phyloP scores from a whole-genome alignment of 64 coral and sea anemone species.

The Acropora yongei region DNA sequence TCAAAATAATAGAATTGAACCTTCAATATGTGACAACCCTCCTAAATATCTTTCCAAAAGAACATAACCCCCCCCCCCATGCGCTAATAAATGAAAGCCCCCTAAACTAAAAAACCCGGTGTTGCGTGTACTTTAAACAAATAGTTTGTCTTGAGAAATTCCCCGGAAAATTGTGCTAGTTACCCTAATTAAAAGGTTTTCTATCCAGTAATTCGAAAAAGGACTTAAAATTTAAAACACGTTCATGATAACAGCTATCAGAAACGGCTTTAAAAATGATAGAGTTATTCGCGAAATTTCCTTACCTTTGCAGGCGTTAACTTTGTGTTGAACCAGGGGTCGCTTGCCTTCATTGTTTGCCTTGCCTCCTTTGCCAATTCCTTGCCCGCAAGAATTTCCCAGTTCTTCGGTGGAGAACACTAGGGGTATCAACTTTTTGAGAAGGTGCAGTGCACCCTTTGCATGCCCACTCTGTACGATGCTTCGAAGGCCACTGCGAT shows the following conservation, averaged over 20 bases:
- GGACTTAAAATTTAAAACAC: too few relatives aligned
- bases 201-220: background rate
- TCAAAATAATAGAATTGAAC: too few relatives aligned
- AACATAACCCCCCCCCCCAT: too few relatives aligned
- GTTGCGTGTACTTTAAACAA: too few relatives aligned
- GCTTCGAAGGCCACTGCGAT: slow-evolving; percentile 9
- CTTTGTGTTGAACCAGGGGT: slow-evolving; percentile 20
- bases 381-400: slow-evolving; percentile 36
- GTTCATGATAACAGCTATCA: background rate
- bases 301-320: slow-evolving; percentile 52
- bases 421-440: slow-evolving; percentile 10
- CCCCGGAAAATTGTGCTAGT: too few relatives aligned
- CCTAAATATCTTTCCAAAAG: too few relatives aligned
- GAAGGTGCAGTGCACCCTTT: background rate
- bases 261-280: background rate
- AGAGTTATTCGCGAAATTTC: background rate
- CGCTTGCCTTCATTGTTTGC: background rate
- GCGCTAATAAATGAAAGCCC: too few relatives aligned
- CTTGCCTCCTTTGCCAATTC: background rate
- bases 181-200: background rate
- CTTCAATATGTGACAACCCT: too few relatives aligned
- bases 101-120: too few relatives aligned
- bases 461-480: slow-evolving; percentile 1
- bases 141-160: too few relatives aligned
- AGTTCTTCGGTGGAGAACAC: slow-evolving; percentile 42